A percentile compares a stretch with the other conserved stretches of the same genome.
Evolutionary conservation across 2,113 vertebrate species (phyloP).

Genomic region (Oplegnathus fasciatus): DNA sequence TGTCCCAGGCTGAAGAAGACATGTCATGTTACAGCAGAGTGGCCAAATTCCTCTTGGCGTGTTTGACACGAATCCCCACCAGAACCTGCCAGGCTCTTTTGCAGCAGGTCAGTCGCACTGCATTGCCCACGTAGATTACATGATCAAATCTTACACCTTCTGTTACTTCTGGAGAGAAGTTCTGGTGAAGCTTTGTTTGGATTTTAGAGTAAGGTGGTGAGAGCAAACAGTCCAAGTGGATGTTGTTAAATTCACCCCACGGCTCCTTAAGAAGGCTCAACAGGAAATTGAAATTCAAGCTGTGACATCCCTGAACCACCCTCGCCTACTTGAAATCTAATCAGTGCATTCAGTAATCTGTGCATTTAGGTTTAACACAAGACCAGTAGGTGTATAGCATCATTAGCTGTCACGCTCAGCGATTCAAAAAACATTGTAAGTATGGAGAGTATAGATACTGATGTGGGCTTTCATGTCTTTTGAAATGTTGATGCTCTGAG

Average conservation of each 20-base stretch:
- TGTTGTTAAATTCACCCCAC: background rate
- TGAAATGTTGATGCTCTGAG: background rate
- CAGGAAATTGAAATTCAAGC: background rate
- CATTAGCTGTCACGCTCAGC: background rate
- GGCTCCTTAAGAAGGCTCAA: background rate
- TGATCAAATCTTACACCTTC: background rate
- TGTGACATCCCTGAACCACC: background rate
- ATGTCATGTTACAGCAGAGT: constrained; percentile 69
- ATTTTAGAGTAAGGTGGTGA: background rate
- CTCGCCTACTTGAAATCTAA: background rate
- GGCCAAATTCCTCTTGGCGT: constrained; percentile 81
- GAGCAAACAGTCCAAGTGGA: background rate
- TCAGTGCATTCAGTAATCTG: background rate
- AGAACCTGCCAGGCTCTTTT: constrained; percentile 82
- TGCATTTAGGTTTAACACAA: background rate
- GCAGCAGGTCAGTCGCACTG: constrained; percentile 78
- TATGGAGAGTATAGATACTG: background rate
- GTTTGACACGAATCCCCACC: constrained; percentile 81
- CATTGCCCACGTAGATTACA: background rate
- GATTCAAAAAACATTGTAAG: background rate
- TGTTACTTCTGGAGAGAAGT: background rate
- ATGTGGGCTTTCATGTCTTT: background rate
- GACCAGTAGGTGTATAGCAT: background rate
- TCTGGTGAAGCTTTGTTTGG: background rate
- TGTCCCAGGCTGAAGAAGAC: constrained; percentile 75